Base-by-base conservation (phyloP, 1,140 invertebrate species). In the Agrypnia vestita region DNA sequence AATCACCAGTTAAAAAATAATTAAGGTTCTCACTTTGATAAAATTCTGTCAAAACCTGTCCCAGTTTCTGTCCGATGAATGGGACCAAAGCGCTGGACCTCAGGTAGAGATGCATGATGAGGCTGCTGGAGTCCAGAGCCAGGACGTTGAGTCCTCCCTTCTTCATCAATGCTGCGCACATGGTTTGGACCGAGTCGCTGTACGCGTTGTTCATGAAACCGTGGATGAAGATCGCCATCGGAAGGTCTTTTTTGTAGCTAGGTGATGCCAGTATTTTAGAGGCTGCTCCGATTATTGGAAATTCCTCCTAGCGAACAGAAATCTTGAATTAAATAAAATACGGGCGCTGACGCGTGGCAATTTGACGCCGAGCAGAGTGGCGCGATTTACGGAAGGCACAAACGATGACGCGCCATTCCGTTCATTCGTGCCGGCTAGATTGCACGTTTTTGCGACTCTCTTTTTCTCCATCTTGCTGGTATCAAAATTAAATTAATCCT, bases 81-180 rank as follows among this genome's bases (percentile, higher is more conserved):
- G 86, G 80, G 11, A 88, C 86, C 71, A 87, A 86, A 78, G 80
- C 86, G 4, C 88, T 87, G 0, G 88, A 86, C 76, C 87, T 84
- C 53, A 78, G 13, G 43, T 89, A 87, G 64, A 87, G 87, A 51
- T 85, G 85, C 76, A 87, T 88, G 9, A 87, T 85, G 12, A 86
- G 72, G 0, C 86, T 86, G 47, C 85, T 82, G 4, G 85, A 85
- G 44, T 89, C 85, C 84, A 89, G 85, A 43, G 89, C 87, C 1
- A 89, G 62, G 13, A 89, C 88, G 43, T 89, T 88, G 4, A 88
- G 69, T 12, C 88, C 88, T 49, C 85, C 87, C 44, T 86, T 86
- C 0, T 85, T 84, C 49, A 86, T 83, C 55, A 88, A 88, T 1
- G 86, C 84, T n/a, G 86, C 82, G 35, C 85, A 84, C 0, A 90